A percentile compares a stretch with the other conserved stretches of the same genome.
Evolutionary conservation across 2,888 invertebrate species (phyloP).

Genomic region (Cryptocephalus primarius): DNA sequence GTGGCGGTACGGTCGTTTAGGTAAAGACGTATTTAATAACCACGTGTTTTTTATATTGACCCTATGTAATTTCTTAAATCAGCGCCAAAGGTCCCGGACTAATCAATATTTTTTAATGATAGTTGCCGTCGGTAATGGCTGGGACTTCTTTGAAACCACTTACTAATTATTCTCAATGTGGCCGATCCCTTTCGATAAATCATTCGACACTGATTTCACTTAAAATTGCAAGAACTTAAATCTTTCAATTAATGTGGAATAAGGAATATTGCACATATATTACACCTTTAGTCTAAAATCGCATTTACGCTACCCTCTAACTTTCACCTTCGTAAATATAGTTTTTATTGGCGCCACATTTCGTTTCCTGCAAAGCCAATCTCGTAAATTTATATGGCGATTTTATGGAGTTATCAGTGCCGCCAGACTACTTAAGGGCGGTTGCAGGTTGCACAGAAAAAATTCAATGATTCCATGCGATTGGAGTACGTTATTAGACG

Average conservation of each 20-base stretch:
- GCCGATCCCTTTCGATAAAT: no score
- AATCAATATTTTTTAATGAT: conserved; percentile 14
- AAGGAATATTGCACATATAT: no score
- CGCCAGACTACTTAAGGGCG: conserved; percentile 4
- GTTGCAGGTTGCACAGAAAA: neutral
- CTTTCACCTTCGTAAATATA: conserved; percentile 17
- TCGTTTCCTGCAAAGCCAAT: conserved; percentile 12
- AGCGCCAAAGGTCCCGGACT: conserved; percentile 9
- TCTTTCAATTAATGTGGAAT: no score
- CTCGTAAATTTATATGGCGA: conserved; percentile 17
- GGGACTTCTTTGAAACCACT: no score
- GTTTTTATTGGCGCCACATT: conserved; percentile 10
- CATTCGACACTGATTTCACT: no score
- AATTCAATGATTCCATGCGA: neutral
- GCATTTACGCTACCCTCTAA: conserved; percentile 2
- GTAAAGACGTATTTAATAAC: conserved; percentile 16
- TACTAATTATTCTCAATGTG: no score
- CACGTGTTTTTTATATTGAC: conserved; percentile 10
- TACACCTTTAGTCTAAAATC: no score
- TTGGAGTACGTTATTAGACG: no score
- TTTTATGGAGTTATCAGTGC: conserved; percentile 16
- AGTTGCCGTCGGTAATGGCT: neutral
- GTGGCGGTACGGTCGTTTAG: conserved; percentile 10
- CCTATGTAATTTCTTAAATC: conserved; percentile 18
- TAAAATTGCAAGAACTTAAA: no score